These are phyloP conservation scores for Troides aeacus DNA, from an alignment of 2,888 invertebrate species.

Conservation along the genomic window DNA sequence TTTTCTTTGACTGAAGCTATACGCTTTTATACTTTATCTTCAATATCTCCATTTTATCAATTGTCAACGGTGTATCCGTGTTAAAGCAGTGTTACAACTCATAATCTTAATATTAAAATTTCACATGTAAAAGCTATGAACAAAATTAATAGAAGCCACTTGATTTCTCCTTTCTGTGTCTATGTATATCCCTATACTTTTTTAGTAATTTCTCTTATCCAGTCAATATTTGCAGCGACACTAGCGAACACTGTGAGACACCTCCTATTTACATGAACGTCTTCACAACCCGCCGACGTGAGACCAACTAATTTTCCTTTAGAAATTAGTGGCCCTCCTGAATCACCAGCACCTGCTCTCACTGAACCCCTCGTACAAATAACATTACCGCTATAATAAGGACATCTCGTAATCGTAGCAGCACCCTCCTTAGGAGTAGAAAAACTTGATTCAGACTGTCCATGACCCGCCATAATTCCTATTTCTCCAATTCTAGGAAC, in stretches of 20 bases:
- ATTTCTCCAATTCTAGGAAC: constrained; percentile 8
- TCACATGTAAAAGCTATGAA: no score
- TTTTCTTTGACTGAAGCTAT: no score
- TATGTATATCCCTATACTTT: neutral
- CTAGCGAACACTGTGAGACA: constrained; percentile 24
- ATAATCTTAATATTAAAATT: no score
- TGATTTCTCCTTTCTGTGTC: neutral
- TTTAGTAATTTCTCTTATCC: constrained; percentile 4
- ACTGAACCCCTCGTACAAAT: constrained; percentile 17
- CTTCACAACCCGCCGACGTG: constrained; percentile 6
- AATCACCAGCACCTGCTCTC: constrained; percentile 24
- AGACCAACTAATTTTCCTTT: constrained; percentile 17
- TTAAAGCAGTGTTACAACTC: no score
- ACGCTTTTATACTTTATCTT: no score
- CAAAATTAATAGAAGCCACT: no score
- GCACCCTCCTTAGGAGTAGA: constrained; percentile 13
- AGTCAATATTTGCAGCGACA: constrained; percentile 9
- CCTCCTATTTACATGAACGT: constrained; percentile 11
- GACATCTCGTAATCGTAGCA: constrained; percentile 12
- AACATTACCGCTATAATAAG: neutral
- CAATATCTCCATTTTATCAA: no score
- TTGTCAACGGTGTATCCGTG: no score
- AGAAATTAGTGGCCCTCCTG: constrained; percentile 25
- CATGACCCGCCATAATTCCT: constrained; percentile 23
- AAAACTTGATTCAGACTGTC: constrained; percentile 6